phyloP scores from a whole-genome alignment of 2,888 invertebrate genomes.

The Timandra comae region DNA sequence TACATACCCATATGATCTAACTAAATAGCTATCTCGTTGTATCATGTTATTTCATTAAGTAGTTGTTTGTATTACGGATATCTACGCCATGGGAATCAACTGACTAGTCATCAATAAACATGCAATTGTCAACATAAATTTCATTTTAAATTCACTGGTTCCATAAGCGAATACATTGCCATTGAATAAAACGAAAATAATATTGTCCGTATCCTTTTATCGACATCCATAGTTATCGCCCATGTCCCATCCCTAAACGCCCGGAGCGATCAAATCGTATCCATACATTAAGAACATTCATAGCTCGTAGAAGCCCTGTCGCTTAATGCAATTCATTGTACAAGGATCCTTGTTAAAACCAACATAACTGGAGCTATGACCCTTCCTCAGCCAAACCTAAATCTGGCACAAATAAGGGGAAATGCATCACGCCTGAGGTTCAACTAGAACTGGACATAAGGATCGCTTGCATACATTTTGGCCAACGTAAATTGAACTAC shows the following conservation, averaged over 20 bases:
- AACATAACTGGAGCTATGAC: conserved; percentile 27
- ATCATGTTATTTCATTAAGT: too few species aligned
- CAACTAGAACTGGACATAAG: conserved; percentile 28
- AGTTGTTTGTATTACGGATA: too few species aligned
- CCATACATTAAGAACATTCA: conserved; percentile 66
- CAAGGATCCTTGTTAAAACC: conserved; percentile 51
- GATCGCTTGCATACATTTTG: conserved; percentile 43
- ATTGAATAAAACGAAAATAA: too few species aligned
- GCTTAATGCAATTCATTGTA: conserved; percentile 72
- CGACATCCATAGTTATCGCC: too few species aligned
- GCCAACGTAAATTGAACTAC: conserved; percentile 34
- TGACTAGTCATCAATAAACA: too few species aligned
- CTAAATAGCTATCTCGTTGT: too few species aligned
- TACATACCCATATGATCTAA: too few species aligned
- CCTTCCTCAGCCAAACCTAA: conserved; percentile 18
- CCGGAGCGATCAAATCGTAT: conserved; percentile 60
- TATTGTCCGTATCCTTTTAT: too few species aligned
- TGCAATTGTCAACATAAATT: too few species aligned
- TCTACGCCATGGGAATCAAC: too few species aligned
- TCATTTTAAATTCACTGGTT: too few species aligned
- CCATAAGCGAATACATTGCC: too few species aligned
- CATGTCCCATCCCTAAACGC: conserved; percentile 39
- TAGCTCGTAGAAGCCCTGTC: conserved; percentile 58
- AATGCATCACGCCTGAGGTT: conserved; percentile 26
- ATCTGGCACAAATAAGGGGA: conserved; percentile 18